Evolutionary conservation across 2,888 invertebrate species (phyloP).

Genomic region (Brachypalpus laphriformis): DNA sequence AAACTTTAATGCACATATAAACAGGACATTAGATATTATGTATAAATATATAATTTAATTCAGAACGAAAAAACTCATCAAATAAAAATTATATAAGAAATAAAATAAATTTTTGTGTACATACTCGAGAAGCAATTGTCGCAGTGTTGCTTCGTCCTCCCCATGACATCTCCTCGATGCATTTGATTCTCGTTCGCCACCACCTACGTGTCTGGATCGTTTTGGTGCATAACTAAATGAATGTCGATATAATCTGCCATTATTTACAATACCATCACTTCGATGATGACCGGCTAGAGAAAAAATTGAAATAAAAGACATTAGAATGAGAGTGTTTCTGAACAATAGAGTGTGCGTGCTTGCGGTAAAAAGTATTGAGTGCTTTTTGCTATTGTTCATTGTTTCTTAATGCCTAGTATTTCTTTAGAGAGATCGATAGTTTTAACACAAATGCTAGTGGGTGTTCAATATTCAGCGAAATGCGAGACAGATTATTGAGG

Average conservation of each 20-base stretch:
- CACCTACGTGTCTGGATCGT: slow-evolving; percentile 81
- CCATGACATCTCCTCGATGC: slow-evolving; percentile 83
- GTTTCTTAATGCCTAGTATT: background rate
- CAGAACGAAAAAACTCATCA: slow-evolving; percentile 16
- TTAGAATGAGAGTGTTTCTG: slow-evolving; percentile 12
- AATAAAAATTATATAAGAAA: slow-evolving; percentile 19
- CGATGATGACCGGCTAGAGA: slow-evolving; percentile 80
- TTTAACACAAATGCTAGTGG: slow-evolving; percentile 1
- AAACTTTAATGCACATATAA: slow-evolving; percentile 66
- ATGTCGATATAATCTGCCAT: slow-evolving; percentile 83
- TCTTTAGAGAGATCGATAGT: slow-evolving; percentile 46
- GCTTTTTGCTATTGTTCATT: slow-evolving; percentile 8
- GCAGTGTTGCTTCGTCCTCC: slow-evolving; percentile 96
- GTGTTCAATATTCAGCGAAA: background rate
- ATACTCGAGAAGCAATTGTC: slow-evolving; percentile 97
- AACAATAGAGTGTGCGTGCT: slow-evolving; percentile 62
- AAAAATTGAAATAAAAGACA: background rate
- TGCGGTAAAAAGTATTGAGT: slow-evolving; percentile 4
- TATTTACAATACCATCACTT: slow-evolving; percentile 80
- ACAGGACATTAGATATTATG: slow-evolving; percentile 56
- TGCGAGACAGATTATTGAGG: background rate
- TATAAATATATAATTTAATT: slow-evolving; percentile 37
- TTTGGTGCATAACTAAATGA: slow-evolving; percentile 83
- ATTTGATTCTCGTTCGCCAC: slow-evolving; percentile 81
- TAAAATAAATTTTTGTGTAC: slow-evolving; percentile 79